A percentile compares a stretch with the other conserved stretches of the same genome.
phyloP scores from a whole-genome alignment of 2,888 invertebrate genomes.

The Eupithecia exiguata region DNA sequence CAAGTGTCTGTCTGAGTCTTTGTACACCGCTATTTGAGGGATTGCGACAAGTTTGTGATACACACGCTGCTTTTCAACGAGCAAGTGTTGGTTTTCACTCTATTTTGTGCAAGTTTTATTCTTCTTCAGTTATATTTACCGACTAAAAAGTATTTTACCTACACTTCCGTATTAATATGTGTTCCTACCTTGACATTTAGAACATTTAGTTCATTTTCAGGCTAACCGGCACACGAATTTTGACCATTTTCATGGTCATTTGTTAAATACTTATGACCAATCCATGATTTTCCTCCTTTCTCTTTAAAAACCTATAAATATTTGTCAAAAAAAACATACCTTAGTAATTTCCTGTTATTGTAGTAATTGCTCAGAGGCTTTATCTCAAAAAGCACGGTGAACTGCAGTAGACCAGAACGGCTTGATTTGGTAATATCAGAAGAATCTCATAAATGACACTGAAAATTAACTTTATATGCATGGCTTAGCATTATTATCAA shows the following conservation, averaged over 20 bases:
- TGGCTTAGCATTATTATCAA: conserved; percentile 11
- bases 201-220: neutral
- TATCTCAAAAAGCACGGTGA: neutral
- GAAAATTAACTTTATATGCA: neutral
- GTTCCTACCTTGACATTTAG: neutral
- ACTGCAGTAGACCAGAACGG: neutral
- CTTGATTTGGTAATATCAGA: neutral
- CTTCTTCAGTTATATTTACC: neutral
- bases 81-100: conserved; percentile 19
- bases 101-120: neutral
- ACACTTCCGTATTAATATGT: neutral
- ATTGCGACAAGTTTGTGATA: conserved; percentile 30
- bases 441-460: neutral
- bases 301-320: neutral
- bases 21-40: conserved; percentile 33
- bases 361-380: neutral
- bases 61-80: conserved; percentile 19
- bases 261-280: neutral
- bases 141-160: neutral
- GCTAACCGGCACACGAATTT: neutral
- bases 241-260: neutral
- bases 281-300: neutral
- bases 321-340: neutral
- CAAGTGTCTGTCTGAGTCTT: conserved; percentile 33
- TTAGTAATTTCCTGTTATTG: neutral